Base-by-base conservation (phyloP, 1,140 invertebrate species). In the Apis cerana region DNA sequence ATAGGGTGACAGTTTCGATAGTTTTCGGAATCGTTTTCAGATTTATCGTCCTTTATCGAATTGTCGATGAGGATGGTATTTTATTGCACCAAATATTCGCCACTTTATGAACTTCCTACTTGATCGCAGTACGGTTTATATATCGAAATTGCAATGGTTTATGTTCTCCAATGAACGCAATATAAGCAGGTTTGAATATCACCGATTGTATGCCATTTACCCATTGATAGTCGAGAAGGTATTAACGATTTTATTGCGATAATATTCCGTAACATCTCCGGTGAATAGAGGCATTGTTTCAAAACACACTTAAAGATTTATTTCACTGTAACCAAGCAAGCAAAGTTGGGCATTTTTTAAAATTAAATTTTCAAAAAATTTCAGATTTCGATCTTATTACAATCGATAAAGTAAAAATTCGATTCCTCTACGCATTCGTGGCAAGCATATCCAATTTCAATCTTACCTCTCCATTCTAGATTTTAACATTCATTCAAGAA, bases 201-300 rank as follows among this genome's bases (percentile, higher is more conserved):
- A 83, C 43, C 19, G 67, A 71, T 82, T 76, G 82, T 77, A 10
- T 77, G 13, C 23, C n/a, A 54, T 33, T 68, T 52, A 56, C 9
- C 72, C 64, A 52, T 75, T 76, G n/a, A 75, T 61, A 59, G 52
- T 19, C 33, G 12, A 19, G 13, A 12, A 7, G 11, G 56, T 8
- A 27, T 43, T 75, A 65, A 64, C 69, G 59, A n/a, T 43, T 23
- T 75, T 62, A 75, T 56, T 58, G 54, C n/a, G 48, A 15, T 58
- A 56, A 21, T 43, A 56, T 27, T 27, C 21, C 15, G 1, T 23
- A 54, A 54, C 17, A 17, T 33, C 23, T 1, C n/a, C 7, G 65
- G 33, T 71, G 27, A n/a, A n/a, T 7, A 11, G n/a, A 50, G 2
- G 23, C 13, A n/a, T 56, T 64, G 19, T 75, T 72, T 23, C 33